A percentile compares a stretch with the other conserved stretches of the same genome.
These are phyloP conservation scores for Sogatella furcifera DNA, from an alignment of 1,140 invertebrate species.

Conservation along the genomic window DNA sequence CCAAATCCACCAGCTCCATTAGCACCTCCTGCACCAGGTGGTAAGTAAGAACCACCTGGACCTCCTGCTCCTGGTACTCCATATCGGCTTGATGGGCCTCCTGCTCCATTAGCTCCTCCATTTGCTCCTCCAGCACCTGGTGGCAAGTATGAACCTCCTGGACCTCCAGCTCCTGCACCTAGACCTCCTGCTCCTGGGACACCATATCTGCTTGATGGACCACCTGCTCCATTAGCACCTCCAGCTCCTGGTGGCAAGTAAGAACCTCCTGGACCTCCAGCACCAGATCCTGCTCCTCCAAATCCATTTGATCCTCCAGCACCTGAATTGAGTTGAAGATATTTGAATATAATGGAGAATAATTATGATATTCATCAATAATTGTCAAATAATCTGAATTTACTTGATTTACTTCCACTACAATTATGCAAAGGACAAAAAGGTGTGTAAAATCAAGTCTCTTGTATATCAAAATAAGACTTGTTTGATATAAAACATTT, in stretches of 20 bases:
- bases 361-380: no score
- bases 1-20: not conserved
- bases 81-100: not conserved
- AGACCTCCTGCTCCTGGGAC: not conserved
- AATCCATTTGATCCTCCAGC: not conserved
- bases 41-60: not conserved
- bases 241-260: not conserved
- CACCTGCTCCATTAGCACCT: not conserved
- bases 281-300: not conserved
- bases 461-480: no score
- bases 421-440: no score
- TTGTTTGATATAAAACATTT: no score
- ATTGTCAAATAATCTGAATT: no score
- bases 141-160: not conserved
- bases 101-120: not conserved
- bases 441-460: no score
- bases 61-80: not conserved
- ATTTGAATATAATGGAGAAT: no score
- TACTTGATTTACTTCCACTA: no score
- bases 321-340: not conserved
- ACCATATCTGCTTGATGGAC: not conserved
- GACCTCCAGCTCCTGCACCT: not conserved
- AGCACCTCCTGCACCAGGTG: not conserved
- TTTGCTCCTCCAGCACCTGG: not conserved
- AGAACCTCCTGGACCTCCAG: not conserved